Percentiles rank a stretch among this genome's conserved stretches.
phyloP scores from a whole-genome alignment of 2,113 vertebrate species.

The Phaethon lepturus region DNA sequence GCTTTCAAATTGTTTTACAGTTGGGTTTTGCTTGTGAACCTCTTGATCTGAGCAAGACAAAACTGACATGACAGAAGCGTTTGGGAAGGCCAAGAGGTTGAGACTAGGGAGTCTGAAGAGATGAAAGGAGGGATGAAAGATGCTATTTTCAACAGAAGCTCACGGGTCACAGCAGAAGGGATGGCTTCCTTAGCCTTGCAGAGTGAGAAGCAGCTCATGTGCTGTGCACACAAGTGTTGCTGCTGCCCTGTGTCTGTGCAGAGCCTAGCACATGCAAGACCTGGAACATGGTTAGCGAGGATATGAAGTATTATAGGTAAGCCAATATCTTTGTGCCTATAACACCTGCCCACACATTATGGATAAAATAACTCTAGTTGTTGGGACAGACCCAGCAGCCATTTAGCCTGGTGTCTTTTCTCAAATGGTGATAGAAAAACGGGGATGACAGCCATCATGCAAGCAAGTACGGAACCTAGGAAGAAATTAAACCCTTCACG shows the following conservation, averaged over 20 bases:
- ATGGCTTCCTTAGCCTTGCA: background rate
- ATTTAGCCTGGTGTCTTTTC: background rate
- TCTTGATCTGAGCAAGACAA: background rate
- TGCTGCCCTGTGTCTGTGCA: background rate
- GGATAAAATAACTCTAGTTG: background rate
- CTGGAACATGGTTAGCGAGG: background rate
- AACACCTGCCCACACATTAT: background rate
- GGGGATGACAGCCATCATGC: background rate
- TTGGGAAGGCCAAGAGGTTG: background rate
- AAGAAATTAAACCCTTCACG: conserved; percentile 11
- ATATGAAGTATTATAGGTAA: background rate
- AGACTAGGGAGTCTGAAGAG: background rate
- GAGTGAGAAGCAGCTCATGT: background rate
- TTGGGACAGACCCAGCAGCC: background rate
- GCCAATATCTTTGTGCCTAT: background rate
- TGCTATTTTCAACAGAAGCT: background rate
- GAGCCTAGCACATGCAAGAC: background rate
- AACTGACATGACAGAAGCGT: background rate
- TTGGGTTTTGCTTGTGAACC: background rate
- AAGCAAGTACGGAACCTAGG: background rate
- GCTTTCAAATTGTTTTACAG: conserved; percentile 19
- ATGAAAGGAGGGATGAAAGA: background rate
- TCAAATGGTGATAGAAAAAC: background rate
- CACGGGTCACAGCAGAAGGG: background rate
- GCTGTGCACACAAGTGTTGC: background rate